phyloP scores from a whole-genome alignment of 2,888 invertebrate genomes.

The Melipona beecheii region DNA sequence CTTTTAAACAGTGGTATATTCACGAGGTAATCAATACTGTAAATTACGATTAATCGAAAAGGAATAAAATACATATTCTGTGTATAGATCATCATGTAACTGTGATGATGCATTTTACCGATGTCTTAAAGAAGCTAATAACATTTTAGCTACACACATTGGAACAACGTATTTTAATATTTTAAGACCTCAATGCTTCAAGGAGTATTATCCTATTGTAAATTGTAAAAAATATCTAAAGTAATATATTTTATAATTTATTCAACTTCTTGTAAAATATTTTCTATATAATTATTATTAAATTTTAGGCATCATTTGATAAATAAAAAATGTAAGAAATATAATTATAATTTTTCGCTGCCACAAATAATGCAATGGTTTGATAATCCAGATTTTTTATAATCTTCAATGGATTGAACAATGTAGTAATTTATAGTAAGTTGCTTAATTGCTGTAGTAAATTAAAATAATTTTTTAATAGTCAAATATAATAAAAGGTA shows the following conservation, averaged over 20 bases:
- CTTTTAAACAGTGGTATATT: constrained; percentile 88
- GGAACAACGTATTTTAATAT: constrained; percentile 91
- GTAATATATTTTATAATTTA: constrained; percentile 57
- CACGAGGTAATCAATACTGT: constrained; percentile 84
- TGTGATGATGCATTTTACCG: constrained; percentile 89
- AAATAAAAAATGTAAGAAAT: constrained; percentile 85
- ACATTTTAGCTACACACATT: constrained; percentile 86
- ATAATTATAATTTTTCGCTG: constrained; percentile 85
- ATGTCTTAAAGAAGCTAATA: constrained; percentile 87
- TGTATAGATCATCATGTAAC: constrained; percentile 88
- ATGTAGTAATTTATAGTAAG: background rate
- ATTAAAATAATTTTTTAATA: background rate
- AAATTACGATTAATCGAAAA: background rate
- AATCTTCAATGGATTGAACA: background rate
- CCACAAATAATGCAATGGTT: constrained; percentile 87
- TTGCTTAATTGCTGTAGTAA: background rate
- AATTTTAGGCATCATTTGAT: constrained; percentile 25
- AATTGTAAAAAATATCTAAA: constrained; percentile 63
- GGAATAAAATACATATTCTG: constrained; percentile 6
- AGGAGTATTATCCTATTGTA: constrained; percentile 76
- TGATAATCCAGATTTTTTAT: constrained; percentile 84
- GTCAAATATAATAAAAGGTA: background rate
- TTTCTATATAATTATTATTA: background rate
- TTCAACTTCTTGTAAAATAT: background rate
- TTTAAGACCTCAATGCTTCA: constrained; percentile 89